These are phyloP conservation scores for Gallinago solitaria DNA, from an alignment of 2,797 vertebrate species.

Conservation along the genomic window DNA sequence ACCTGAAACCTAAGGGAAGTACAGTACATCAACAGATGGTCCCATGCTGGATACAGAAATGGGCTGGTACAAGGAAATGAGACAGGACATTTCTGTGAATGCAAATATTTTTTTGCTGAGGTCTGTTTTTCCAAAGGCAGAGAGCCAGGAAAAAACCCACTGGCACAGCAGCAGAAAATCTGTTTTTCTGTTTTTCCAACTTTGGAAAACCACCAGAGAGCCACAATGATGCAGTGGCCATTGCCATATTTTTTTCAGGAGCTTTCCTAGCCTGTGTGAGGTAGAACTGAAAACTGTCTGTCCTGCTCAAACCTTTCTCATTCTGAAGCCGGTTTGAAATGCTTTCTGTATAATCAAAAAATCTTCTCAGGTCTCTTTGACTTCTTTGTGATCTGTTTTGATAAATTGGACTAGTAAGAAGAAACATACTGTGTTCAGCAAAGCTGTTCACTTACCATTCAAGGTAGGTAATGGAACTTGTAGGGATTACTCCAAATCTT, in stretches of 20 bases:
- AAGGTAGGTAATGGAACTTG: not conserved
- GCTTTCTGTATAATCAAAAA: not conserved
- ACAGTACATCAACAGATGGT: not conserved
- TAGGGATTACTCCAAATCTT: not conserved
- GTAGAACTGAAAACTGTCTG: not conserved
- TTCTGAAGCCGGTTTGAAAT: not conserved
- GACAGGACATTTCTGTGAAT: not conserved
- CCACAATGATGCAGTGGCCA: not conserved
- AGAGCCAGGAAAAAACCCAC: not conserved
- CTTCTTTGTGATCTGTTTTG: not conserved
- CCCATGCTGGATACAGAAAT: not conserved
- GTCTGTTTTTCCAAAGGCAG: slow-evolving; percentile 26
- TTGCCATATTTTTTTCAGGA: not conserved
- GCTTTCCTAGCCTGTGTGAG: not conserved
- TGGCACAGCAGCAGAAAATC: not conserved
- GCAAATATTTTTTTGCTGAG: slow-evolving; percentile 15
- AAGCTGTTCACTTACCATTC: not conserved
- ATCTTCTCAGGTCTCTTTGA: not conserved
- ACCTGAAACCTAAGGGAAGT: not conserved
- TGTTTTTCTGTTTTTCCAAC: slow-evolving; percentile 24
- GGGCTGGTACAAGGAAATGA: not conserved
- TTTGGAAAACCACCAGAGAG: not conserved
- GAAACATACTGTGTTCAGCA: not conserved
- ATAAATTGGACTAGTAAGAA: not conserved
- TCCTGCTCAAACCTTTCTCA: not conserved